Evolutionary conservation across 2,888 invertebrate species (phyloP).

Genomic region (Caenorhabditis doughertyi): DNA sequence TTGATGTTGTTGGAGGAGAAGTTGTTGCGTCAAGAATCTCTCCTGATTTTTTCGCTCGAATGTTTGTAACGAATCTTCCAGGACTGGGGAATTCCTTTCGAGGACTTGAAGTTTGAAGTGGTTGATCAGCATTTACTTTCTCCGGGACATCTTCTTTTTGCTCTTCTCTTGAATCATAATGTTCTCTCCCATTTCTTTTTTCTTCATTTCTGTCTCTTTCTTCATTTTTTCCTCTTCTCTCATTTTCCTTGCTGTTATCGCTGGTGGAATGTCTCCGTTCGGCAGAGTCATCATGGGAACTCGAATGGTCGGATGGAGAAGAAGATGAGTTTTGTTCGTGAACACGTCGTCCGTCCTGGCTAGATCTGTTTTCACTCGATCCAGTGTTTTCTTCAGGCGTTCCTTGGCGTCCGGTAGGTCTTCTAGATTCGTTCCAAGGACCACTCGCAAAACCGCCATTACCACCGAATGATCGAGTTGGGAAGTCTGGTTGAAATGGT

Average conservation of each 20-base stretch:
- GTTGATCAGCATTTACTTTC: slow-evolving; percentile 13
- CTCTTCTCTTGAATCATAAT: slow-evolving; percentile 10
- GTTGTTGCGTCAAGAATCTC: slow-evolving; percentile 38
- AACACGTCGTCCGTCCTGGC: slow-evolving; percentile 58
- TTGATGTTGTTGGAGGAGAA: slow-evolving; percentile 29
- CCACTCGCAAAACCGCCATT: slow-evolving; percentile 66
- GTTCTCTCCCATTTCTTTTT: slow-evolving; percentile 25
- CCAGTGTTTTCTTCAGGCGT: slow-evolving; percentile 52
- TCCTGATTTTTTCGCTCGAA: slow-evolving; percentile 64
- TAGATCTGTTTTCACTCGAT: slow-evolving; percentile 54
- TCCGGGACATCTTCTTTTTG: background rate
- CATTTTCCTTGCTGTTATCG: slow-evolving; percentile 55
- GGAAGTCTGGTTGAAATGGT: slow-evolving; percentile 63
- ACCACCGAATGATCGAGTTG: slow-evolving; percentile 65
- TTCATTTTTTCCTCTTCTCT: slow-evolving; percentile 38
- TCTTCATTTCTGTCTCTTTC: slow-evolving; percentile 27
- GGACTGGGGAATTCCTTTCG: slow-evolving; percentile 57
- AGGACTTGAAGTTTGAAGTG: background rate
- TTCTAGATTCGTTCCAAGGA: slow-evolving; percentile 64
- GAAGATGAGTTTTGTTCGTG: slow-evolving; percentile 56
- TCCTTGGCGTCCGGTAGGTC: slow-evolving; percentile 60
- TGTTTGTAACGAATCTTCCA: slow-evolving; percentile 59
- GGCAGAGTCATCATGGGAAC: slow-evolving; percentile 62
- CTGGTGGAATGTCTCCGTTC: slow-evolving; percentile 56
- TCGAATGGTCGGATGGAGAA: slow-evolving; percentile 61